phyloP scores from a whole-genome alignment of 2,888 invertebrate species.

The Pterostichus madidus region DNA sequence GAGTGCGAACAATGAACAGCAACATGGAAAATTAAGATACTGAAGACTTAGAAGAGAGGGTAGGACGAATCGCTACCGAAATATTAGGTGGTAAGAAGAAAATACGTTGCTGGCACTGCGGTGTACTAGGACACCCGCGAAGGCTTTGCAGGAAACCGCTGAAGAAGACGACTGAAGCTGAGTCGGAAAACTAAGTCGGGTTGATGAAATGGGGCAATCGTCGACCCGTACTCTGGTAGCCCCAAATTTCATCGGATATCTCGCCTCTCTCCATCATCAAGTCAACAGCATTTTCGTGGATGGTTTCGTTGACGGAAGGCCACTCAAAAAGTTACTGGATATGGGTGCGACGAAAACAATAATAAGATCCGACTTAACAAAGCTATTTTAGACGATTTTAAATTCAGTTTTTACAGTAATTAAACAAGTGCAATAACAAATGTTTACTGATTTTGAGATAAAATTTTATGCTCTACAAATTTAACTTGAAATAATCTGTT shows the following conservation, averaged over 20 bases:
- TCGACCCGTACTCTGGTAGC: background rate
- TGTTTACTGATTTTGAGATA: too few species aligned
- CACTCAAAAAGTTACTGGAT: conserved; percentile 1
- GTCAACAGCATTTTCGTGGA: background rate
- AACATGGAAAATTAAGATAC: too few species aligned
- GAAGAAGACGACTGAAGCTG: background rate
- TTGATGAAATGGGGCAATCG: background rate
- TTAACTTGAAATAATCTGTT: too few species aligned
- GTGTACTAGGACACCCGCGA: background rate
- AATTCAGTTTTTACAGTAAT: too few species aligned
- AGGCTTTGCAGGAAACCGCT: background rate
- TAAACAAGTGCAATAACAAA: too few species aligned
- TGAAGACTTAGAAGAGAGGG: background rate
- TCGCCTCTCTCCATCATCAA: background rate
- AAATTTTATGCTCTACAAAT: too few species aligned
- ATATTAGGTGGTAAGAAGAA: background rate
- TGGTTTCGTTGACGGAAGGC: too few species aligned
- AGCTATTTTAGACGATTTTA: too few species aligned
- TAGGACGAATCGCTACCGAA: background rate
- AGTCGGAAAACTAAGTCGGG: background rate
- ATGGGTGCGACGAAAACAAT: background rate
- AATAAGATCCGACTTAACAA: too few species aligned
- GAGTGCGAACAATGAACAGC: too few species aligned
- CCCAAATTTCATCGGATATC: background rate
- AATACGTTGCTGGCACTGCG: background rate